Evolutionary conservation across 2,888 invertebrate species (phyloP).

Genomic region (Ochropleura leucogaster): DNA sequence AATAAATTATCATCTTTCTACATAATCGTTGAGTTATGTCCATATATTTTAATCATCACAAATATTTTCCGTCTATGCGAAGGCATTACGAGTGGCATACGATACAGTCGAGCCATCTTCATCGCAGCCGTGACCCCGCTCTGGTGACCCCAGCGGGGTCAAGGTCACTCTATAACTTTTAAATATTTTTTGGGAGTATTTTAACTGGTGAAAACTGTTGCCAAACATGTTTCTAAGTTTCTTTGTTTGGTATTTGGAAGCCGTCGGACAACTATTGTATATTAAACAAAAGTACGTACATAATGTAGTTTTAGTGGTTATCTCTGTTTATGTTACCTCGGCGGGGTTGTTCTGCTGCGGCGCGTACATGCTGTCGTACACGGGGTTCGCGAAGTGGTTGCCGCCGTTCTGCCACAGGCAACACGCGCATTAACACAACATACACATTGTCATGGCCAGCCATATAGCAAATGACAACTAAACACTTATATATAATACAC

Average conservation of each 20-base stretch:
- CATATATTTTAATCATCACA: neutral
- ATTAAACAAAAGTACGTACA: neutral
- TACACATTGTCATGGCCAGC: too few species aligned
- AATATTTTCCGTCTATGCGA: neutral
- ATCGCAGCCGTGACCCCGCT: constrained; percentile 14
- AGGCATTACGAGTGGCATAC: neutral
- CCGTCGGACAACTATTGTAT: neutral
- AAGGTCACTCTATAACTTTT: constrained; percentile 11
- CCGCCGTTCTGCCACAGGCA: constrained; percentile 88
- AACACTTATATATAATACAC: neutral
- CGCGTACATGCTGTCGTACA: constrained; percentile 95
- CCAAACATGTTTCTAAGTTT: neutral
- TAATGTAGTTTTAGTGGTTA: neutral
- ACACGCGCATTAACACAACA: neutral
- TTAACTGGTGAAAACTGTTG: neutral
- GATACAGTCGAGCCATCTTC: neutral
- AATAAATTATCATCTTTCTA: constrained; percentile 5
- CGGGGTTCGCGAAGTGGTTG: constrained; percentile 95
- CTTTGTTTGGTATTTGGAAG: neutral
- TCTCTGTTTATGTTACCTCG: constrained; percentile 69
- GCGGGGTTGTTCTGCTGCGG: constrained; percentile 75
- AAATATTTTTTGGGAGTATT: neutral
- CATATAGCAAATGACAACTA: too few species aligned
- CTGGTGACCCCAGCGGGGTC: neutral
- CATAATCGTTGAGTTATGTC: constrained; percentile 5